Evolutionary conservation across 2,888 invertebrate genomes (phyloP).

Genomic region (Danaus chrysippus): DNA sequence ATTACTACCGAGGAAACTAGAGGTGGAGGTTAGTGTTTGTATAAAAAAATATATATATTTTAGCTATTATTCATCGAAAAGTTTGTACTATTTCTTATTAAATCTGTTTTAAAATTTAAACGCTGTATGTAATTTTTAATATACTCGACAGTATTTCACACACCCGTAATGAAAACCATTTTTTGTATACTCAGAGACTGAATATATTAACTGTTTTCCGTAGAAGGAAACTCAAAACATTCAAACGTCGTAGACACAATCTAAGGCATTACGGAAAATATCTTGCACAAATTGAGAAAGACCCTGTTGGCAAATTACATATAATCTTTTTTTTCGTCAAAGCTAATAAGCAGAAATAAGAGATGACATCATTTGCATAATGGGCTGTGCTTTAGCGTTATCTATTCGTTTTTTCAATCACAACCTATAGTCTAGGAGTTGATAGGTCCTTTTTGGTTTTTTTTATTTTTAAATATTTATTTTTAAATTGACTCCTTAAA

Average conservation of each 20-base stretch:
- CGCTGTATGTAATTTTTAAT: too few relatives aligned
- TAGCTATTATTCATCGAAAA: too few relatives aligned
- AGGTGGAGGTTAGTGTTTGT: too few relatives aligned
- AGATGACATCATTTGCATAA: conserved; percentile 69
- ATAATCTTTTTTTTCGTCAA: conserved; percentile 54
- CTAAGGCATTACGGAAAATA: conserved; percentile 25
- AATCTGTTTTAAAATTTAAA: too few relatives aligned
- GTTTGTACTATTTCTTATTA: too few relatives aligned
- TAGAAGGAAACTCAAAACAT: conserved; percentile 6
- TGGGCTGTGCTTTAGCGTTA: conserved; percentile 51
- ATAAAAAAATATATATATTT: too few relatives aligned
- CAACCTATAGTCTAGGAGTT: conserved; percentile 27
- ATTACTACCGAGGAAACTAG: too few relatives aligned
- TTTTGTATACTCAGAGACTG: too few relatives aligned
- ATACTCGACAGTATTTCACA: too few relatives aligned
- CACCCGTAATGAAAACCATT: too few relatives aligned
- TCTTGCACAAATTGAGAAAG: conserved; percentile 59
- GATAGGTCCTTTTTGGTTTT: neutral
- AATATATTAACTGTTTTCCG: too few relatives aligned
- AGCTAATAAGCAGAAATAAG: conserved; percentile 61
- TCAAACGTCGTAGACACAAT: conserved; percentile 10
- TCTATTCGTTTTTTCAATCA: conserved; percentile 58
- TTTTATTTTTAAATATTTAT: neutral
- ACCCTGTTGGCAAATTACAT: conserved; percentile 63
- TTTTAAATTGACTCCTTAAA: too few relatives aligned